Base-by-base conservation (phyloP, 2,797 vertebrate species). In the Microctenopoma steveboyesi region DNA sequence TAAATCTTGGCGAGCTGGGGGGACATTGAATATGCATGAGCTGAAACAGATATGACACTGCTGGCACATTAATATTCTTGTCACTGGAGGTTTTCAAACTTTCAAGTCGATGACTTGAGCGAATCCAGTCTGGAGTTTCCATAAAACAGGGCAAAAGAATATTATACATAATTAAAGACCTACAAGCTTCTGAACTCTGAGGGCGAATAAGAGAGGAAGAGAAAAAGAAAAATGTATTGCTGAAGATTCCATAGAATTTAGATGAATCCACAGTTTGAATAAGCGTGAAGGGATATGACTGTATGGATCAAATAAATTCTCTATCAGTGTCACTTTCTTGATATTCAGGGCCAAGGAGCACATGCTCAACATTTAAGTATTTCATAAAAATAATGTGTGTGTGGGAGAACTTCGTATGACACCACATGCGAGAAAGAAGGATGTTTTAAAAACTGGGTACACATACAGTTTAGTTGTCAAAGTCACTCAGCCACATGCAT, bases 1-100 rank as follows among this genome's bases (percentile, higher is more conserved):
- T 98, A 98, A 98, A 99, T 98, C 97, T 98, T 97, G 94, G 97
- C 97, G 97, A 97, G 97, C 96, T 97, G 96, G 96, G 96, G 94
- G 93, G 93, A 93, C 93, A 93, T 94, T 95, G 94, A 95, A 95
- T 95, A 95, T 95, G 93, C 95, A 98, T 98, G 97, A 99, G 96
- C 95, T 96, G 96, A 97, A 98, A 98, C 95, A 97, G 97, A 98
- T 98, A 98, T 97, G 96, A 98, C 96, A 98, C 95, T 96, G 95
- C 95, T 95, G 95, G 96, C 95, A 96, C 95, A 99, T 98, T 98
- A 98, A 98, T 98, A 98, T 98, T 98, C 97, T 95, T 98, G 96
- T 98, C 98, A 98, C 96, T 96, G 92, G 95, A 95, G 96, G 95
- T 95, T 95, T 97, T 97, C 95, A 97, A 98, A 99, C 96, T 98